Evolutionary conservation across 2,888 invertebrate species (phyloP).

Genomic region (Erynnis tages): DNA sequence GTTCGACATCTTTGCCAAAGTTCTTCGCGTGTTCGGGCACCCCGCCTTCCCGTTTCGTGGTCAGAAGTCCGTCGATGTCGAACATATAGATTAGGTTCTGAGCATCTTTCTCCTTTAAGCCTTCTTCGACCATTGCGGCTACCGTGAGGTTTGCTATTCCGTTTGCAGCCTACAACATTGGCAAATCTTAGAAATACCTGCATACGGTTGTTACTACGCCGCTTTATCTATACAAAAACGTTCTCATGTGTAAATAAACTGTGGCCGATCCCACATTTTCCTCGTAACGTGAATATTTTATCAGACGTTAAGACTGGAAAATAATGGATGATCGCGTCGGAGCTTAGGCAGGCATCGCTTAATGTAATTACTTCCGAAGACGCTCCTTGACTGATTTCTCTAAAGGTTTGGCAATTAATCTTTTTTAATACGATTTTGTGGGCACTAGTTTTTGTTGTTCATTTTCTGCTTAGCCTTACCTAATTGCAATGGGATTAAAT

Average conservation of each 20-base stretch:
- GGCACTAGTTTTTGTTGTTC: neutral
- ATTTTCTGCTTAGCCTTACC: too few relatives aligned
- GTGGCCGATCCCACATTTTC: neutral
- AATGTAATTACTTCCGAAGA: slow-evolving; percentile 16
- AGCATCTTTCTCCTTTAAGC: slow-evolving; percentile 83
- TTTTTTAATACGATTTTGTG: slow-evolving; percentile 9
- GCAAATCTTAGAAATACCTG: too few relatives aligned
- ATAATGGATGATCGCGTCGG: slow-evolving; percentile 13
- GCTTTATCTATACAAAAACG: too few relatives aligned
- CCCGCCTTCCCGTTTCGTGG: slow-evolving; percentile 79
- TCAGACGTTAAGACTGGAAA: slow-evolving; percentile 12
- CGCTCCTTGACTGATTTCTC: slow-evolving; percentile 9
- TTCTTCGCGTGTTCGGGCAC: slow-evolving; percentile 83
- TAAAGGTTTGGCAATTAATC: slow-evolving; percentile 16
- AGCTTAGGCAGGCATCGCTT: slow-evolving; percentile 3
- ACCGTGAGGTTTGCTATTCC: slow-evolving; percentile 94
- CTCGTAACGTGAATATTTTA: slow-evolving; percentile 14
- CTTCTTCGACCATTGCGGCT: slow-evolving; percentile 89
- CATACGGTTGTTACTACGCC: too few relatives aligned
- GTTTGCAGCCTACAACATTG: slow-evolving; percentile 85
- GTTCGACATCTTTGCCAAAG: slow-evolving; percentile 87
- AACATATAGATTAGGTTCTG: slow-evolving; percentile 92
- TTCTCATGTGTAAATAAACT: too few relatives aligned
- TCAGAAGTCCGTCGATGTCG: slow-evolving; percentile 93
- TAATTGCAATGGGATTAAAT: too few relatives aligned